Evolutionary conservation across 1,140 invertebrate genomes (phyloP).

Genomic region (Adelges cooleyi): DNA sequence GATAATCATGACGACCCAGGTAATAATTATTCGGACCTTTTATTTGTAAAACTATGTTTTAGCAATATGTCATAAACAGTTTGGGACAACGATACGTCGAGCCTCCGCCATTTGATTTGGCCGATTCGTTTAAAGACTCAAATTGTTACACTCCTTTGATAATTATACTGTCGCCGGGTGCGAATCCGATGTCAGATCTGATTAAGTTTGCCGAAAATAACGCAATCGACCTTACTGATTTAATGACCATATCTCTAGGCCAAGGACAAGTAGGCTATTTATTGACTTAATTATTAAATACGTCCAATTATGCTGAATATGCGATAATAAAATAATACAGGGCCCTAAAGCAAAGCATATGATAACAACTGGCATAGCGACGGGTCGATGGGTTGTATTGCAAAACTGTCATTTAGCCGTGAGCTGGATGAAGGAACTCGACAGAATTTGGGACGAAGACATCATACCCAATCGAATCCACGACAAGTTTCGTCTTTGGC

Average conservation of each 20-base stretch:
- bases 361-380: slow-evolving; percentile 60
- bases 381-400: slow-evolving; percentile 79
- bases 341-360: slow-evolving; percentile 66
- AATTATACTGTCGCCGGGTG: slow-evolving; percentile 80
- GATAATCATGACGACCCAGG: too few species aligned
- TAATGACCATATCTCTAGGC: slow-evolving; percentile 80
- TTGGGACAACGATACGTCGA: slow-evolving; percentile 73
- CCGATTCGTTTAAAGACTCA: slow-evolving; percentile 73
- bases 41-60: too few species aligned
- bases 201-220: slow-evolving; percentile 72
- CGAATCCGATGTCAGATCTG: slow-evolving; percentile 77
- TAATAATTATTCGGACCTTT: too few species aligned
- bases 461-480: slow-evolving; percentile 54
- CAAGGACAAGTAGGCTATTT: slow-evolving; percentile 81
- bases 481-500: slow-evolving; percentile 70
- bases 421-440: slow-evolving; percentile 80
- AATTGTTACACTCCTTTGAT: slow-evolving; percentile 70
- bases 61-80: slow-evolving; percentile 39
- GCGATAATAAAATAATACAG: too few species aligned
- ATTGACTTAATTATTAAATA: too few species aligned
- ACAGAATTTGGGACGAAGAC: slow-evolving; percentile 66
- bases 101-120: slow-evolving; percentile 79
- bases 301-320: too few species aligned
- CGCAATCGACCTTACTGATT: slow-evolving; percentile 54
- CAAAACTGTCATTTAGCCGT: slow-evolving; percentile 90